phyloP scores from a whole-genome alignment of 2,888 invertebrate genomes.

The Coelopa pilipes region DNA sequence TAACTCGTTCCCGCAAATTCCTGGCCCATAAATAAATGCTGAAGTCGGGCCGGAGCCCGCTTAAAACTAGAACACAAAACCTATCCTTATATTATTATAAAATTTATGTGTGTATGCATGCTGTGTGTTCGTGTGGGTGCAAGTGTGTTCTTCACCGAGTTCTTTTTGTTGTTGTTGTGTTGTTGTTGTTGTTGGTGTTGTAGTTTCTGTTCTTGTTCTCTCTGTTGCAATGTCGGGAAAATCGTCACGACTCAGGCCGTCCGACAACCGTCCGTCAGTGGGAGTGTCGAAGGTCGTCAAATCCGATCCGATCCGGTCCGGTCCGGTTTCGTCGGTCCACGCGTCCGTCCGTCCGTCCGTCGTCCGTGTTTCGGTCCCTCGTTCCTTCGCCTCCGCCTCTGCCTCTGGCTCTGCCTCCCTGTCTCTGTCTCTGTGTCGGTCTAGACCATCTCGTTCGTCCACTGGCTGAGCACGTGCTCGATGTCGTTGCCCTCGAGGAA shows the following conservation, averaged over 20 bases:
- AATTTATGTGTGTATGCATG: conserved; percentile 5
- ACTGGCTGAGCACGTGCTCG: conserved; percentile 57
- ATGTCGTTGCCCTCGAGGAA: conserved; percentile 56
- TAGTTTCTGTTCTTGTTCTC: neutral
- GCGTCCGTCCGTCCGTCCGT: neutral
- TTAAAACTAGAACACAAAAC: conserved; percentile 36
- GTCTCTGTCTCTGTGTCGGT: conserved; percentile 3
- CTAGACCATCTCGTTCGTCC: conserved; percentile 52
- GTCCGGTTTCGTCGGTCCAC: neutral
- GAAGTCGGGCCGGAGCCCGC: conserved; percentile 6
- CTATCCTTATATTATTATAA: conserved; percentile 22
- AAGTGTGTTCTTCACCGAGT: neutral
- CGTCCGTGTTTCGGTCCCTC: neutral
- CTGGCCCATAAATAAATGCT: conserved; percentile 36
- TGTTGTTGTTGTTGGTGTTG: conserved; percentile 11
- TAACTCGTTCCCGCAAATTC: too few species aligned
- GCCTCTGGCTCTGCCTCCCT: neutral
- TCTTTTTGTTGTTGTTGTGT: neutral
- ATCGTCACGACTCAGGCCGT: neutral
- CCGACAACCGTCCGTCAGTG: too few species aligned
- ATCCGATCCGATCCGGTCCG: too few species aligned
- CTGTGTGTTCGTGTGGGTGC: neutral
- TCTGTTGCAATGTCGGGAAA: neutral
- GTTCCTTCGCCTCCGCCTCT: neutral
- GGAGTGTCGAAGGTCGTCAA: too few species aligned